These are phyloP conservation scores for Melanostoma mellinum DNA, from an alignment of 2,888 invertebrate species.

Conservation along the genomic window DNA sequence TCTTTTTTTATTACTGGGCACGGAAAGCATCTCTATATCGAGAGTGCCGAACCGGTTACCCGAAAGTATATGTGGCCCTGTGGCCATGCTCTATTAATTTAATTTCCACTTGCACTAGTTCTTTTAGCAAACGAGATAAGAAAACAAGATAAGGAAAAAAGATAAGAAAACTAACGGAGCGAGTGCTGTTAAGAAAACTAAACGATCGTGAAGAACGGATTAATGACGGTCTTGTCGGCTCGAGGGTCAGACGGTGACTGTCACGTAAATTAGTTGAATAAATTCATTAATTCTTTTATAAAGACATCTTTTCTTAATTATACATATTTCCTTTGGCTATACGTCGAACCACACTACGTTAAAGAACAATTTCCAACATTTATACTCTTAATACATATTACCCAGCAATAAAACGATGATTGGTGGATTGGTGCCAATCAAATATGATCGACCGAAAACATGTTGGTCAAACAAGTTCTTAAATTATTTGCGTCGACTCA, in stretches of 20 bases:
- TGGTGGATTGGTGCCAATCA: no score
- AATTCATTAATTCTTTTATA: no score
- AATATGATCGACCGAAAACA: no score
- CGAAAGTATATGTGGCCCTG: slow-evolving; percentile 4
- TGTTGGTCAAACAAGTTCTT: no score
- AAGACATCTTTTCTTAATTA: no score
- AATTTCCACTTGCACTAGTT: background rate
- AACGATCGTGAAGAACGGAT: background rate
- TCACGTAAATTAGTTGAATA: no score
- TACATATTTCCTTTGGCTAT: no score
- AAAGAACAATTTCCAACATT: no score
- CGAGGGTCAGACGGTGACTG: background rate
- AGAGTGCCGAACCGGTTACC: slow-evolving; percentile 14
- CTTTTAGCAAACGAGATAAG: background rate
- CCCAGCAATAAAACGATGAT: no score
- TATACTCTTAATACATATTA: no score
- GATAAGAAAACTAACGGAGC: background rate
- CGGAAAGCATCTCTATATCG: slow-evolving; percentile 3
- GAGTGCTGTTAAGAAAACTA: background rate
- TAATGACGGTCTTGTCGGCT: background rate
- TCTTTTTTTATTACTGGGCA: slow-evolving; percentile 14
- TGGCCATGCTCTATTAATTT: background rate
- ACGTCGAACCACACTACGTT: no score
- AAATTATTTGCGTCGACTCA: no score
- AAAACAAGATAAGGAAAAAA: background rate